Base-by-base conservation (phyloP, 2,888 invertebrate genomes). In the Onthophagus sagittarius region DNA sequence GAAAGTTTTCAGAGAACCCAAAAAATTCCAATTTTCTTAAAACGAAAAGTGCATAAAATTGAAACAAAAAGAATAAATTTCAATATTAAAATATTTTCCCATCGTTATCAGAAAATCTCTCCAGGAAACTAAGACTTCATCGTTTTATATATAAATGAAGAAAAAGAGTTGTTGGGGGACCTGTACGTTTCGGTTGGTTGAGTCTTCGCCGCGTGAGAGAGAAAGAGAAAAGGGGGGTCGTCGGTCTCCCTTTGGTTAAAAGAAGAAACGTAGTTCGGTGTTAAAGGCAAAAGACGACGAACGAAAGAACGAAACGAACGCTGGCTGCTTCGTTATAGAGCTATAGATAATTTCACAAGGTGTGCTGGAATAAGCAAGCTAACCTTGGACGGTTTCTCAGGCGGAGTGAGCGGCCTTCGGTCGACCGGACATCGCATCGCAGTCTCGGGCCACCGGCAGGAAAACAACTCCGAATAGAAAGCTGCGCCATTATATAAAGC, bases 301-400 rank as follows among this genome's bases (percentile, higher is more conserved):
- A 23, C 23, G 23, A 53, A 53, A 53, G 39, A 53, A 23, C 23
- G 23, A 53, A 53, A 53, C 39, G 39, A 9, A 53, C 39, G 39
- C 11, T 11, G 39, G 73, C 11, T 11, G 39, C 71, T 71, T 71
- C 63, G 67, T 72, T 75, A 75, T 75, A 72, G 67, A 73, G 70
- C 71, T 73, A 71, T 63, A 73, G 73, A 74, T 75, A 74, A 75
- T 75, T 75, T 73, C 75, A 75, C 75, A 75, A 75, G 75, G 75
- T 75, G 75, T 75, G 75, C 72, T 75, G 75, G 75, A 73, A 72
- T 72, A 74, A 77, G 78, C 76, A 79, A 77, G 80, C 78, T 80
- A 80, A 79, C 80, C 80, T 80, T 80, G 80, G 79, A 79, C 77
- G 77, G 77, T 79, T 78, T 79, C 79, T 79, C 78, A 79, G 78